Evolutionary conservation across 2,888 invertebrate species (phyloP).

Genomic region (Uropetala carovei): DNA sequence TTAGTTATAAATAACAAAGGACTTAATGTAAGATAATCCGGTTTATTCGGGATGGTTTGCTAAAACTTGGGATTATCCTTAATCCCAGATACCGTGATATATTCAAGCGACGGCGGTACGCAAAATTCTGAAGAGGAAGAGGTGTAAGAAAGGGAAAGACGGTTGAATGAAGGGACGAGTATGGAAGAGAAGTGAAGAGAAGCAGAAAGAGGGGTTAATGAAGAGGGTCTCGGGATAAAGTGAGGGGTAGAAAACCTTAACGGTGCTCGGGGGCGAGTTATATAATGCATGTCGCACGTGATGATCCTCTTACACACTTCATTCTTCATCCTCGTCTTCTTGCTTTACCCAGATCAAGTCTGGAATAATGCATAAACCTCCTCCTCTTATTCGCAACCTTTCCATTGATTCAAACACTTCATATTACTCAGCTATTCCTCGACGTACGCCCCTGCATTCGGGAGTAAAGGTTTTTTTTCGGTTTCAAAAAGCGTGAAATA

Average conservation of each 20-base stretch:
- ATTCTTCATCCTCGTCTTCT: too few species aligned
- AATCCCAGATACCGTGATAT: not conserved
- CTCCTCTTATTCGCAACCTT: too few species aligned
- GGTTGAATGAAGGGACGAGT: not conserved
- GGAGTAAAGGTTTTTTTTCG: too few species aligned
- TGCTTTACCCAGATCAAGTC: too few species aligned
- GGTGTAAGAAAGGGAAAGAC: not conserved
- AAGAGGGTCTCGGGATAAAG: not conserved
- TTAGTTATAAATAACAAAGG: too few species aligned
- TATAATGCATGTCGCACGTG: constrained; percentile 29
- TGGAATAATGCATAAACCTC: too few species aligned
- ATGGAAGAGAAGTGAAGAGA: not conserved
- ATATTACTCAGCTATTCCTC: too few species aligned
- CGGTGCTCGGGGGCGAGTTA: not conserved
- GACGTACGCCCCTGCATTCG: too few species aligned
- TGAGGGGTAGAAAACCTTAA: not conserved
- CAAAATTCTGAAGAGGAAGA: not conserved
- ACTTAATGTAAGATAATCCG: too few species aligned
- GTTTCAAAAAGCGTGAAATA: too few species aligned
- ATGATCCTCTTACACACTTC: constrained; percentile 28
- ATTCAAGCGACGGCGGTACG: constrained; percentile 10
- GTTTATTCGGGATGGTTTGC: too few species aligned
- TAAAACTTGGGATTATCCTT: not conserved
- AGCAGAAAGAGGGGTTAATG: not conserved
- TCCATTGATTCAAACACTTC: not conserved